Base-by-base conservation (phyloP, 2,888 invertebrate species). In the Cephus nigrinus region DNA sequence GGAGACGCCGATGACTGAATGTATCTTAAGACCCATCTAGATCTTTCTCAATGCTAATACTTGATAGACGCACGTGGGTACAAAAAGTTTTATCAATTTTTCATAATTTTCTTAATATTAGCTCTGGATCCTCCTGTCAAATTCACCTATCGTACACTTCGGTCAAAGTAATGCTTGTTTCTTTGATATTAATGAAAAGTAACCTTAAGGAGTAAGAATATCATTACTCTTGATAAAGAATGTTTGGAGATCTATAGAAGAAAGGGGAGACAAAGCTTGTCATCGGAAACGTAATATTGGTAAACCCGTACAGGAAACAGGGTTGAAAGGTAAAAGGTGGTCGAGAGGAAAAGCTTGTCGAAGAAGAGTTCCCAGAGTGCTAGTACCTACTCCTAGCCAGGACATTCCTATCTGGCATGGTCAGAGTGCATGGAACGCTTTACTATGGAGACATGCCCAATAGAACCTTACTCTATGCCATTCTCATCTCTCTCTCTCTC, bases 311-410 rank as follows among this genome's bases (percentile, higher is more conserved):
- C 15, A 55, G 55, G 55, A 55, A 55, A 2, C 55, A 55, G 55
- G 55, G 55, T 23, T 55, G 9, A 55, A 55, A 55, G 23, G 55
- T 55, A 9, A 55, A 55, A 55, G 55, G 55, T 55, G 23, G 71
- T 30, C 71, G 71, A 71, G 77, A 80, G 78, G 75, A 84, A 84
- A 83, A 83, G 72, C 81, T 84, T 81, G 80, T 81, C 76, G 55
- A 73, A 11, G 30, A 71, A 55, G 55, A 23, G 71, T 30, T 71
- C 71, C 71, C 71, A 71, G 71, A 71, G 71, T 32, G 71, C 31
- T 31, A 71, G 71, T 55, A 55, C 55, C 23, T 23, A 55, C 15
- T 55, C 23, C 23, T 55, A 55, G 55, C 55, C 23, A 55, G 55
- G 23, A 55, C 55, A 55, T 55, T 55, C 55, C 23, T 55, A 55